These are phyloP conservation scores for Catocala nupta DNA, from an alignment of 2,888 invertebrate species.

Conservation along the genomic window DNA sequence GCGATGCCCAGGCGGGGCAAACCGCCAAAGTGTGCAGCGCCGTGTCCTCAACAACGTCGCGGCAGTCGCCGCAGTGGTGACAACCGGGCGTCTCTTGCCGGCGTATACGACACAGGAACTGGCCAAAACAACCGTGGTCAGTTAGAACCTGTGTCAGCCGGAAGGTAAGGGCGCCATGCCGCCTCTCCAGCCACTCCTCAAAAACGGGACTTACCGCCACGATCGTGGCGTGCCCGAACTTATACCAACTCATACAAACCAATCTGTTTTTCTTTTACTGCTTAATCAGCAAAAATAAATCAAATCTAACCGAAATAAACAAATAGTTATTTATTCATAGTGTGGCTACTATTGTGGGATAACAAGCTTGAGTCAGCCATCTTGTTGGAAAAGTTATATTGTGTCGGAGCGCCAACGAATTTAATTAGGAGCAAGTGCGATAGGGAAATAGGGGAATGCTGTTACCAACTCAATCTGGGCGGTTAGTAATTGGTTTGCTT, in stretches of 20 bases:
- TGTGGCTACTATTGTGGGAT: slow-evolving; percentile 20
- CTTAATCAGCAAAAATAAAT: slow-evolving; percentile 40
- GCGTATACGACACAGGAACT: too few relatives aligned
- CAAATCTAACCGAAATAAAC: slow-evolving; percentile 34
- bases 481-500: slow-evolving; percentile 37
- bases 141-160: too few relatives aligned
- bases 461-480: slow-evolving; percentile 34
- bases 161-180: too few relatives aligned
- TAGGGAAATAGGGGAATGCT: slow-evolving; percentile 40
- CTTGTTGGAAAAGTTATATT: slow-evolving; percentile 47
- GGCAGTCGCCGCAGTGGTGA: too few relatives aligned
- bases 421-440: slow-evolving; percentile 44
- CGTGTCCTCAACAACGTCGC: too few relatives aligned
- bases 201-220: too few relatives aligned
- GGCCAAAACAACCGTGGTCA: too few relatives aligned
- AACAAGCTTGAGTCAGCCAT: slow-evolving; percentile 40
- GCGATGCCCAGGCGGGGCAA: too few relatives aligned
- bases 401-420: slow-evolving; percentile 39
- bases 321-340: slow-evolving; percentile 40
- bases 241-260: not conserved
- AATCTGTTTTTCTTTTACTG: slow-evolving; percentile 7
- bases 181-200: too few relatives aligned
- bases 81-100: too few relatives aligned
- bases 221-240: not conserved
- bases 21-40: too few relatives aligned